Evolutionary conservation across 2,888 invertebrate species (phyloP).

Genomic region (Mesoligia furuncula): DNA sequence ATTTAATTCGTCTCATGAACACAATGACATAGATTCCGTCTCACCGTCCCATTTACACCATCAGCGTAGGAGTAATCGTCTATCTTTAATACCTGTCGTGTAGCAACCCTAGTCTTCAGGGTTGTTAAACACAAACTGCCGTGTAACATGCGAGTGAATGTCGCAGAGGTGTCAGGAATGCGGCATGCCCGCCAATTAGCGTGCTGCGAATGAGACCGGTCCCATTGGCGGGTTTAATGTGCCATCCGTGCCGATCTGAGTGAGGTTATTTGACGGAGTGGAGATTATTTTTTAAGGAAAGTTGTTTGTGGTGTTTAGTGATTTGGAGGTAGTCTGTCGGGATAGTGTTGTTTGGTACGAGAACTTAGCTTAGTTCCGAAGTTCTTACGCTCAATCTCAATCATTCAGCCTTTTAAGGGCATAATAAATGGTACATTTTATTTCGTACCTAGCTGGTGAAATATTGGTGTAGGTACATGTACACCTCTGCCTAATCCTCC

Average conservation of each 20-base stretch:
- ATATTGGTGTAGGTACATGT: too few relatives aligned
- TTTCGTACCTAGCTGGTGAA: too few relatives aligned
- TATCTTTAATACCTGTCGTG: conserved; percentile 35
- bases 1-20: neutral
- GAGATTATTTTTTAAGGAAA: conserved; percentile 10
- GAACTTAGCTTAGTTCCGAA: neutral
- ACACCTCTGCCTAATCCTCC: too few relatives aligned
- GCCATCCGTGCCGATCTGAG: conserved; percentile 33
- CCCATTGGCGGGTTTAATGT: conserved; percentile 61
- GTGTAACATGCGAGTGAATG: conserved; percentile 61
- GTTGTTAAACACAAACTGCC: conserved; percentile 64
- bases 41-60: neutral
- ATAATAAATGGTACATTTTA: too few relatives aligned
- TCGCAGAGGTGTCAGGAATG: conserved; percentile 73
- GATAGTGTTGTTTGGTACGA: neutral
- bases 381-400: neutral
- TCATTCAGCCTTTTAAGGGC: neutral
- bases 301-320: too few relatives aligned
- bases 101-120: conserved; percentile 58
- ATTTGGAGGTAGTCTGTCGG: neutral
- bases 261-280: conserved; percentile 9
- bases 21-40: conserved; percentile 17
- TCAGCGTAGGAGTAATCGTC: conserved; percentile 25
- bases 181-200: conserved; percentile 78
- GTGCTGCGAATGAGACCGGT: conserved; percentile 73